Base-by-base conservation (phyloP, 2,888 invertebrate species). In the Anodontia alba region DNA sequence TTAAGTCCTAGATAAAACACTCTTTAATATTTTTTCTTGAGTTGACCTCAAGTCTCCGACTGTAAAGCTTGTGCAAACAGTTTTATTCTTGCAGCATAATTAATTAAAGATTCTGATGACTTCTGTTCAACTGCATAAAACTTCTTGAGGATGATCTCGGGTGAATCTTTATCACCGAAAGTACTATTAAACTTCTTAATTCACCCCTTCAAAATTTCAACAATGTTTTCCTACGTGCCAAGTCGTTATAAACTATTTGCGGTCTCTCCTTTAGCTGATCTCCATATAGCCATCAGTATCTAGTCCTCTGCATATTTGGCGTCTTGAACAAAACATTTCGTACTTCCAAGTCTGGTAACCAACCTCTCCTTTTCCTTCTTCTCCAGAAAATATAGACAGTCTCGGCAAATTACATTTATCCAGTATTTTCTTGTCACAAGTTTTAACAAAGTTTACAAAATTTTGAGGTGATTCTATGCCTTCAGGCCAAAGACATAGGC, bases 231-330 rank as follows among this genome's bases (percentile, higher is more conserved):
- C n/a, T n/a, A n/a, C n/a, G n/a, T n/a, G n/a, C n/a, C n/a, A n/a
- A n/a, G 15, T 23, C 62, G 57, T 12, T 71, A 8, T 1, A 76
- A 20, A 23, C 7, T 76, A 26, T 76, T 62, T 17, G 57, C 66
- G 17, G 76, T 69, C 0, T 54, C 26, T 26, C 76, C 76, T 57
- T 51, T 76, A 8, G 17, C 20, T 38, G n/a, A n/a, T 67, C 8
- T 29, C 54, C 26, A 3, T 66, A 20, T 0, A 66, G 2, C 42
- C 57, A 66, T 3, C 8, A 62, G 29, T 26, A 73, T 42, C 12
- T 62, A 66, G 2, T 73, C 66, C 31, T 38, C 29, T 1, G 26
- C 5, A 26, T 38, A 62, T 8, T 17, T 17, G 0, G 7, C 15
- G 10, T 29, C 20, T 29, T 38, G 0, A 1, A 38, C 7, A 15